A percentile compares a stretch with the other conserved stretches of the same genome.
phyloP scores from a whole-genome alignment of 2,113 vertebrate genomes.

The Sinocyclocheilus anophthalmus region DNA sequence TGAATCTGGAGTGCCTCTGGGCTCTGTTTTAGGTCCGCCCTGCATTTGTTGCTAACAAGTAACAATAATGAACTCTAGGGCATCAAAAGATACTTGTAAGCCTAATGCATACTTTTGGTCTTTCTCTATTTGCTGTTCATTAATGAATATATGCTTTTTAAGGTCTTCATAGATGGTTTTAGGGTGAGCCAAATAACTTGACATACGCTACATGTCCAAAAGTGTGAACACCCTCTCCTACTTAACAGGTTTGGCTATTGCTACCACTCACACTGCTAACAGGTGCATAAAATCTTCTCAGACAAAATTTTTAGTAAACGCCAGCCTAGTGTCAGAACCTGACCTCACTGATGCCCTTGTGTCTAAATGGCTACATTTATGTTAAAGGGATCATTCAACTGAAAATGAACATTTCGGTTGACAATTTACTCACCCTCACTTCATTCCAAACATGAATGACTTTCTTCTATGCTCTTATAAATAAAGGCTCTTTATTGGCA shows the following conservation, averaged over 20 bases:
- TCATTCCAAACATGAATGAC: too few relatives aligned
- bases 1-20: background rate
- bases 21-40: background rate
- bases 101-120: background rate
- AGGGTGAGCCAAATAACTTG: background rate
- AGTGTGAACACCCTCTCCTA: background rate
- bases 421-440: too few relatives aligned
- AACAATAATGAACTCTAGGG: slow-evolving; percentile 3
- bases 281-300: background rate
- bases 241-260: background rate
- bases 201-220: background rate
- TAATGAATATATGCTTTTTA: background rate
- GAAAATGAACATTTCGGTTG: too few relatives aligned
- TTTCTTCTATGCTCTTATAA: too few relatives aligned
- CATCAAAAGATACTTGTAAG: background rate
- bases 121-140: background rate
- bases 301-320: background rate
- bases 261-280: background rate
- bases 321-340: background rate
- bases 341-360: background rate
- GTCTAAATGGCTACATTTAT: background rate
- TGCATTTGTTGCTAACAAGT: background rate
- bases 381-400: background rate
- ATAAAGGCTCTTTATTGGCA: too few relatives aligned
- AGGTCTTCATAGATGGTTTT: background rate